phyloP scores from a whole-genome alignment of 2,113 vertebrate species.

The Zootoca vivipara region DNA sequence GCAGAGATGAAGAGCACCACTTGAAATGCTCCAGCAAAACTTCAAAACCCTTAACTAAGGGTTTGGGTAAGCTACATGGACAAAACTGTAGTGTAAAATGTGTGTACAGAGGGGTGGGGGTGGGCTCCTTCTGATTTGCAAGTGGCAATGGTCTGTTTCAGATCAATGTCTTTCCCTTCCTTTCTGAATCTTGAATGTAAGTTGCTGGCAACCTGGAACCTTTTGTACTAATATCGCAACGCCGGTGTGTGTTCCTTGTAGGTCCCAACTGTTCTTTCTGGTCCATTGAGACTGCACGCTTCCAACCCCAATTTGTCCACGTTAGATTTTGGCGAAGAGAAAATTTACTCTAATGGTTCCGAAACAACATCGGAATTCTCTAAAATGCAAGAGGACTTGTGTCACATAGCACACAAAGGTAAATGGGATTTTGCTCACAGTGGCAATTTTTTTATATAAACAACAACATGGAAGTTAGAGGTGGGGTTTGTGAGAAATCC shows the following conservation, averaged over 20 bases:
- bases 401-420: constrained; percentile 90
- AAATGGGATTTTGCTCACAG: constrained; percentile 20
- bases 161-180: not conserved
- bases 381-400: constrained; percentile 96
- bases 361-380: constrained; percentile 88
- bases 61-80: not conserved
- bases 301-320: constrained; percentile 97
- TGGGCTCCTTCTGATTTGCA: not conserved
- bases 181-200: not conserved
- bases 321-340: constrained; percentile 85
- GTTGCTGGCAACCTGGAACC: not conserved
- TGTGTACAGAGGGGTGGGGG: not conserved
- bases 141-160: not conserved
- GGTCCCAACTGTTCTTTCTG: constrained; percentile 83
- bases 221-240: constrained; percentile 14
- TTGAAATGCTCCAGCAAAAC: not conserved
- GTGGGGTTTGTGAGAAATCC: not conserved
- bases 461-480: not conserved
- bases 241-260: constrained; percentile 53
- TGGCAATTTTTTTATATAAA: not conserved
- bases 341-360: constrained; percentile 83
- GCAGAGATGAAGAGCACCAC: not conserved
- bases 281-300: constrained; percentile 89
- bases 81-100: not conserved
- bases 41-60: not conserved